Evolutionary conservation across 1,140 invertebrate species (phyloP).

Genomic region (Drosophila santomea): DNA sequence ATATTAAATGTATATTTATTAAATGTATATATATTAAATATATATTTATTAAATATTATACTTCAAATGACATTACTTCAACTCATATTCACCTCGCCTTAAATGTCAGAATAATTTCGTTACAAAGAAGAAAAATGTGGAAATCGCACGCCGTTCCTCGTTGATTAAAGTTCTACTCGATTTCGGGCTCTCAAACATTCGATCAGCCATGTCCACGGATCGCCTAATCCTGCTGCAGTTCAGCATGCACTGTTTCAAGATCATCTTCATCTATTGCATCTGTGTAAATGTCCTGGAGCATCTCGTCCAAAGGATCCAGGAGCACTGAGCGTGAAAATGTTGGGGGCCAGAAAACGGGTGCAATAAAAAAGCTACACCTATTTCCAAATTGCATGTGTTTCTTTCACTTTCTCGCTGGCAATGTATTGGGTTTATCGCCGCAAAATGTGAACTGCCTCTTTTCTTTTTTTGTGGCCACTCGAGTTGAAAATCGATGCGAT

Average conservation of each 20-base stretch:
- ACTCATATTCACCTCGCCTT: neutral
- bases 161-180: neutral
- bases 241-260: slow-evolving; percentile 67
- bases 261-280: slow-evolving; percentile 63
- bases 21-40: neutral
- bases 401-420: neutral
- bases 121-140: slow-evolving; percentile 4
- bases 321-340: slow-evolving; percentile 17
- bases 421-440: neutral
- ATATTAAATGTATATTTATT: too few species aligned
- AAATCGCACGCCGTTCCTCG: neutral
- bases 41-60: too few species aligned
- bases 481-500: slow-evolving; percentile 44
- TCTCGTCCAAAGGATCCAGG: slow-evolving; percentile 31
- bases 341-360: neutral
- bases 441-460: too few species aligned
- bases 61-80: neutral
- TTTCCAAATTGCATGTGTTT: neutral
- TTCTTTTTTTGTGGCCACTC: neutral
- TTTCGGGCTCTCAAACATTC: neutral
- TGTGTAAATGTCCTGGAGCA: slow-evolving; percentile 63
- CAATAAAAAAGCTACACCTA: slow-evolving; percentile 1
- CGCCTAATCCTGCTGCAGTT: slow-evolving; percentile 47
- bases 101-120: neutral
- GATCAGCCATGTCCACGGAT: slow-evolving; percentile 3